Evolutionary conservation across 1,140 invertebrate species (phyloP).

Genomic region (Paralvinella palmiformis): DNA sequence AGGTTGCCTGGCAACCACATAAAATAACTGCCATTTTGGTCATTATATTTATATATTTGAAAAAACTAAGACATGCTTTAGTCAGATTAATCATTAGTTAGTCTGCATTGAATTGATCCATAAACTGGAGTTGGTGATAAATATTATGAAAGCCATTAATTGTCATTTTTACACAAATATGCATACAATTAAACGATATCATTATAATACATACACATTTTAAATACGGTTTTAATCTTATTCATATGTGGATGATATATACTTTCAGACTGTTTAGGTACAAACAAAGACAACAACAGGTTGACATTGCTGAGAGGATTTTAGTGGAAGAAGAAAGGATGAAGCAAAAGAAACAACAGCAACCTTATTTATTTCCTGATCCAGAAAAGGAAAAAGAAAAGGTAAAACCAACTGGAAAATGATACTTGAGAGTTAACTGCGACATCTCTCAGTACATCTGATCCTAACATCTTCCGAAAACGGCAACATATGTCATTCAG

Average conservation of each 20-base stretch:
- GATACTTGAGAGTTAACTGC: background rate
- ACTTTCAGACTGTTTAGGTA: constrained; percentile 32
- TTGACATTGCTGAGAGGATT: constrained; percentile 39
- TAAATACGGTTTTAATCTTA: background rate
- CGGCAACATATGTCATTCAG: background rate
- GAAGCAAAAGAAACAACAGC: constrained; percentile 37
- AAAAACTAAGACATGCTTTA: too few species aligned
- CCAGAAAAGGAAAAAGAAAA: constrained; percentile 33
- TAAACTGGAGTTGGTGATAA: too few species aligned
- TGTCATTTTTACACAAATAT: too few species aligned
- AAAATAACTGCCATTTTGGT: too few species aligned
- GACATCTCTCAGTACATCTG: background rate
- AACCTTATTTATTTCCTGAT: constrained; percentile 38
- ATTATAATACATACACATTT: background rate
- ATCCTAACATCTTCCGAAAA: too few species aligned
- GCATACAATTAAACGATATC: background rate
- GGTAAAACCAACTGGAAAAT: constrained; percentile 23
- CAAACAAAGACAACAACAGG: constrained; percentile 33
- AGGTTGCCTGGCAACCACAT: too few species aligned
- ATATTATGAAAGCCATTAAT: too few species aligned
- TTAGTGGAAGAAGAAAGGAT: constrained; percentile 41
- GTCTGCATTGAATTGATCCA: too few species aligned
- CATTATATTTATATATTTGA: too few species aligned
- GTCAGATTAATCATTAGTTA: too few species aligned
- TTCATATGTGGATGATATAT: constrained; percentile 4